Conservation (phyloP, 2,113 vertebrate species). For the Nansenia antarctica region DNA sequence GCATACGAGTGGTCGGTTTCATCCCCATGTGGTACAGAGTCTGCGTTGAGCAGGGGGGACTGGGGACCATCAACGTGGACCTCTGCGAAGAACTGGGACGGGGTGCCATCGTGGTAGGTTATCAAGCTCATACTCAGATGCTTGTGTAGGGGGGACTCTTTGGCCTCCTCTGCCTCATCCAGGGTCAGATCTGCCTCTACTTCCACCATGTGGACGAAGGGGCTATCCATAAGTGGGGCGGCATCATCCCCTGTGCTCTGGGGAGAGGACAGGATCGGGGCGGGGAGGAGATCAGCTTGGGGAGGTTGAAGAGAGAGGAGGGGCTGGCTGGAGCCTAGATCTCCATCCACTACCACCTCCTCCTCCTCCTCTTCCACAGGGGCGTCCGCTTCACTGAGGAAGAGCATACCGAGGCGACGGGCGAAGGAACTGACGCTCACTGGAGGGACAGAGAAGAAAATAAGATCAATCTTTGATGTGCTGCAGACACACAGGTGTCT, state of each 20-base stretch:
- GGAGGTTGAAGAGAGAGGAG: constrained; percentile 44
- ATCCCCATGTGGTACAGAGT: background rate
- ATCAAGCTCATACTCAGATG: constrained; percentile 76
- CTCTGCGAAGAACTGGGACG: constrained; percentile 53
- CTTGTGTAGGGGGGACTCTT: constrained; percentile 62
- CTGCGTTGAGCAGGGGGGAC: constrained; percentile 10
- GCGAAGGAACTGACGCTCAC: constrained; percentile 76
- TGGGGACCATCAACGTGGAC: constrained; percentile 42
- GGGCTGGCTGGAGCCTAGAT: constrained; percentile 52
- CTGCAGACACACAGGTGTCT: background rate
- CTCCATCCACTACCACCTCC: constrained; percentile 18
- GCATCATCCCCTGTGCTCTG: background rate
- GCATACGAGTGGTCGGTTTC: constrained; percentile 46
- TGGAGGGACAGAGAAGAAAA: constrained; percentile 45
- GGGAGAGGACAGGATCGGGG: constrained; percentile 9
- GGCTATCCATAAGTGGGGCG: constrained; percentile 11
- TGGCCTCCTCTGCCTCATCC: constrained; percentile 72
- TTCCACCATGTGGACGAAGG: constrained; percentile 62
- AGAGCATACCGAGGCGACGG: constrained; percentile 78
- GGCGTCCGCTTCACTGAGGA: constrained; percentile 58
- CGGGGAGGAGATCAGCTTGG: constrained; percentile 22
- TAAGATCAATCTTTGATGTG: background rate
- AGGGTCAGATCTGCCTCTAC: constrained; percentile 51
- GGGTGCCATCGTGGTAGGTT: constrained; percentile 66
- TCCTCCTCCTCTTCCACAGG: constrained; percentile 17